Evolutionary conservation across 1,140 invertebrate species (phyloP), one percentile per base, ranked within the genome.

Genomic region (Cotesia vestalis): DNA sequence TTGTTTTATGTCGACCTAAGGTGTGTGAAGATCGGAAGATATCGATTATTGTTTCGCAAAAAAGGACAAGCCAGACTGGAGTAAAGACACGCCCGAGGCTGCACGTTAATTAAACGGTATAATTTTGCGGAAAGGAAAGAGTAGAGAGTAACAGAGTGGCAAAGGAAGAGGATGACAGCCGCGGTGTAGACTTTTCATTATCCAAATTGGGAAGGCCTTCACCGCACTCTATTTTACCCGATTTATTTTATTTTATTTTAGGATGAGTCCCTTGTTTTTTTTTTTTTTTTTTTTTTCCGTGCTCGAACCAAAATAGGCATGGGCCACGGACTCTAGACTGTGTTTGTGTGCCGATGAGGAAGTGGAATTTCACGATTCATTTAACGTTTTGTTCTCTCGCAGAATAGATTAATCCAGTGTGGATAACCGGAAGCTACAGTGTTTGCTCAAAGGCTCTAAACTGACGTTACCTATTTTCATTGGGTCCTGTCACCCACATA

Each of bases 311-410:
- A 27, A 27, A 27, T 27, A 27, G 27, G 1, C 27, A 27, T 27
- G 27, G 27, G 27, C 27, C 27, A 27, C 27, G 27, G 27, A 27
- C 27, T 27, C 27, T 27, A 27, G 27, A 59, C 57, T 55, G 34
- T n/a, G 61, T 8, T 14, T 34, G 46, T 34, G 20, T 63, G 60
- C 63, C 38, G 38, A 55, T 20, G 46, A 73, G 75, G 53, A 72
- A 73, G 75, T 69, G 73, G 70, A 80, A 80, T 82, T 81, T 81
- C 71, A 80, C 80, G 81, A 80, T 82, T 81, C 79, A 81, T 83
- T 83, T 79, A 80, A 72, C 76, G 73, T 75, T 76, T 78, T 78
- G 75, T 80, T 63, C 74, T 69, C 55, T 61, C 66, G 38, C 63
- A 76, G 72, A 77, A 78, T 72, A 76, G 75, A 76, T 83, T 79